Conservation (phyloP, 2,888 invertebrate genomes). For the Parnassius smintheus region DNA sequence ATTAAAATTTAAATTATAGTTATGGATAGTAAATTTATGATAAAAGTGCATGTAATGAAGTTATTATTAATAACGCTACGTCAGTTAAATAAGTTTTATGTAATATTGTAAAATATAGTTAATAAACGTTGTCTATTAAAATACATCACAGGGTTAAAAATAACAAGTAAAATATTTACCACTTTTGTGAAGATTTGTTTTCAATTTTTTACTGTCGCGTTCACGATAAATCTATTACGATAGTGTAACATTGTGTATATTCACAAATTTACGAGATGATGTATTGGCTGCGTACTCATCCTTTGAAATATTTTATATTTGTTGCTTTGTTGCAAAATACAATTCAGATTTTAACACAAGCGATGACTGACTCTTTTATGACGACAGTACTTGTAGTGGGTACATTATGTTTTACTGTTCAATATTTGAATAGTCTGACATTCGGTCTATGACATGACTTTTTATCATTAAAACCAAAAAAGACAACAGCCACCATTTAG, state of each 20-base stretch:
- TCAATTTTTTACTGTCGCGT: neutral
- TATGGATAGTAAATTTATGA: too few species aligned
- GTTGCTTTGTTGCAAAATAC: neutral
- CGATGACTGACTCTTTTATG: neutral
- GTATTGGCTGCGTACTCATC: neutral
- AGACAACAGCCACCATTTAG: too few species aligned
- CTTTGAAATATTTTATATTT: neutral
- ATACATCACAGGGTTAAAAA: too few species aligned
- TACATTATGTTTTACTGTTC: neutral
- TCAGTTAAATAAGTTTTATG: too few species aligned
- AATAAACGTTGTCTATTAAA: too few species aligned
- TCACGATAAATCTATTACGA: slow-evolving; percentile 6
- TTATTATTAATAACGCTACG: too few species aligned
- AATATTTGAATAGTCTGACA: neutral
- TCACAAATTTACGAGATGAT: slow-evolving; percentile 3
- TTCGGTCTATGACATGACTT: neutral
- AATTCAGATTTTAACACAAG: neutral
- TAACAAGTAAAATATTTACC: too few species aligned
- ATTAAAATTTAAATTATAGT: too few species aligned
- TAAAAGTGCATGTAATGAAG: too few species aligned
- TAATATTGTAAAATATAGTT: too few species aligned
- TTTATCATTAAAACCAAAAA: neutral
- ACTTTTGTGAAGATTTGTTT: too few species aligned
- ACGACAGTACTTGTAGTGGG: neutral
- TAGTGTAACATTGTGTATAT: neutral